A percentile compares a stretch with the other conserved stretches of the same genome.
Conservation (phyloP, 2,888 invertebrate species). For the Plebejus argus region DNA sequence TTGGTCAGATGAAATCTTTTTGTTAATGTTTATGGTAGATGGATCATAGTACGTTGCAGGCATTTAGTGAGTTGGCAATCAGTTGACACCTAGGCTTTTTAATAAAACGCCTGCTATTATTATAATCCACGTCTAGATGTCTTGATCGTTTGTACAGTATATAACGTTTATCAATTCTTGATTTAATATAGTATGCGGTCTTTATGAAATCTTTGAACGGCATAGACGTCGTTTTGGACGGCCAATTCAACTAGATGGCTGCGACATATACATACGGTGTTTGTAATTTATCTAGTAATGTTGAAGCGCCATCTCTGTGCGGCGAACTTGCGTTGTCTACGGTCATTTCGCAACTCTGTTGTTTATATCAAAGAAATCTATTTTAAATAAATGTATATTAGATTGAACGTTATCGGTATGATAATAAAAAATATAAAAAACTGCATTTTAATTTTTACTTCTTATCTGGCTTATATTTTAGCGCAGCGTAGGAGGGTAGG, state of each 20-base stretch:
- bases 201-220: neutral
- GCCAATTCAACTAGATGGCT: neutral
- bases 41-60: neutral
- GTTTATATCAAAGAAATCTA: constrained; percentile 70
- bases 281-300: neutral
- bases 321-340: constrained; percentile 20
- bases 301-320: constrained; percentile 7
- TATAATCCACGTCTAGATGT: neutral
- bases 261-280: neutral
- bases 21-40: neutral
- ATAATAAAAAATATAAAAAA: constrained; percentile 54
- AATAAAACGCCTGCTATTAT: neutral
- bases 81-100: neutral
- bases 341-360: constrained; percentile 52
- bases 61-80: neutral
- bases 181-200: neutral
- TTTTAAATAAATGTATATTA: constrained; percentile 76
- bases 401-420: constrained; percentile 74
- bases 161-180: too few relatives aligned
- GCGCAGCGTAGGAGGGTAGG: neutral
- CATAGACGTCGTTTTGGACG: neutral
- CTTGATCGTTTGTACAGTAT: neutral
- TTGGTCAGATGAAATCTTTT: too few relatives aligned
- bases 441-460: neutral
- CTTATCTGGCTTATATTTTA: neutral